These are phyloP conservation scores for Panthera leo DNA, from an alignment of 2,113 vertebrate species.

Conservation along the genomic window DNA sequence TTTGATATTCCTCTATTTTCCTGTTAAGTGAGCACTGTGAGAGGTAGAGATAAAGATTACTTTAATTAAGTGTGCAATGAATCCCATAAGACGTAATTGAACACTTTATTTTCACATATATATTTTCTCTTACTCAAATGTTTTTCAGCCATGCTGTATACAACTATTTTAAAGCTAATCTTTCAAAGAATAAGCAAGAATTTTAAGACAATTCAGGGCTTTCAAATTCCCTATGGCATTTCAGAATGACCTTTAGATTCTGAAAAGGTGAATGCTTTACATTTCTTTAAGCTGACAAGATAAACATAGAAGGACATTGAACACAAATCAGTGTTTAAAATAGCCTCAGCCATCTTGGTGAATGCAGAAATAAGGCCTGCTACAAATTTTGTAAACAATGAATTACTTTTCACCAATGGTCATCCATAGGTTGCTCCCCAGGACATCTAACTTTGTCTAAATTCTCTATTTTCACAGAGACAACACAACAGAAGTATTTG, in stretches of 20 bases:
- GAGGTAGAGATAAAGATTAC: slow-evolving; percentile 63
- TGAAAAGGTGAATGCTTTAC: slow-evolving; percentile 66
- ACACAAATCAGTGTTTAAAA: background rate
- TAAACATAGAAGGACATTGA: slow-evolving; percentile 44
- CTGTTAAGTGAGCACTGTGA: slow-evolving; percentile 50
- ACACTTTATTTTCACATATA: slow-evolving; percentile 62
- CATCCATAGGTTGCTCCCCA: slow-evolving; percentile 64
- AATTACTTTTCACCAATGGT: slow-evolving; percentile 63
- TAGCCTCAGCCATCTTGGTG: background rate
- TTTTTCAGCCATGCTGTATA: slow-evolving; percentile 43
- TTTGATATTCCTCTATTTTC: slow-evolving; percentile 63
- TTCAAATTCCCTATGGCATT: slow-evolving; percentile 56
- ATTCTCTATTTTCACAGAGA: slow-evolving; percentile 78
- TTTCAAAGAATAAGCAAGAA: slow-evolving; percentile 63
- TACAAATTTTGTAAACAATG: slow-evolving; percentile 60
- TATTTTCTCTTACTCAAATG: slow-evolving; percentile 70
- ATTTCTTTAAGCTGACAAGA: slow-evolving; percentile 42
- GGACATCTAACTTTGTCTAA: slow-evolving; percentile 76
- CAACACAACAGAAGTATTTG: slow-evolving; percentile 71
- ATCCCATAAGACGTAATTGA: slow-evolving; percentile 73
- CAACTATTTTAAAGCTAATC: slow-evolving; percentile 60
- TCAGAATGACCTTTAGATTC: slow-evolving; percentile 61
- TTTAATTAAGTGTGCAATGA: slow-evolving; percentile 74
- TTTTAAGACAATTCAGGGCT: slow-evolving; percentile 52
- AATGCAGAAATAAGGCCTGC: slow-evolving; percentile 65